Percentiles rank a stretch among this genome's conserved stretches.
These are phyloP conservation scores for Pelochelys cantorii DNA, from an alignment of 2,797 vertebrate species.

Conservation along the genomic window DNA sequence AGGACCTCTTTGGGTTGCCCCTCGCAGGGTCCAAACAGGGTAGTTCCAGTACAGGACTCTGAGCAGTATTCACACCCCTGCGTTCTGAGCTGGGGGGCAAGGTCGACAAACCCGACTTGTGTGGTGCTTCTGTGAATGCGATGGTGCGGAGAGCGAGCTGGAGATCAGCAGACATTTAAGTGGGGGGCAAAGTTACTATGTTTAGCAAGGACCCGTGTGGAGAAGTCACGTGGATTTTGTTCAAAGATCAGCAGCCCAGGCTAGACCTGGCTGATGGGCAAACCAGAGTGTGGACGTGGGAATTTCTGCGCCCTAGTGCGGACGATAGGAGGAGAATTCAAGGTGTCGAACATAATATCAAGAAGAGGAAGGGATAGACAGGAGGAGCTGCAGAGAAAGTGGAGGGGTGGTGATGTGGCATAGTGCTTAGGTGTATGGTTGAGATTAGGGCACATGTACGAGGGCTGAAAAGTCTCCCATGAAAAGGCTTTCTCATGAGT, in stretches of 20 bases:
- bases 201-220: background rate
- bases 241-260: background rate
- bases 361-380: background rate
- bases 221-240: background rate
- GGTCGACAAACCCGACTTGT: background rate
- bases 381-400: background rate
- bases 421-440: background rate
- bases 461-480: background rate
- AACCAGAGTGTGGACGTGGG: background rate
- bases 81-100: background rate
- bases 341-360: background rate
- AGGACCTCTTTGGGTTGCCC: background rate
- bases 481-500: background rate
- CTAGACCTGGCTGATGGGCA: background rate
- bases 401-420: background rate
- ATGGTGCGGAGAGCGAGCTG: background rate
- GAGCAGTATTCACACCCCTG: background rate
- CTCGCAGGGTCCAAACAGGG: background rate
- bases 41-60: background rate
- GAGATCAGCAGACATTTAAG: background rate
- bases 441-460: background rate
- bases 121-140: background rate
- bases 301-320: background rate
- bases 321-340: background rate
- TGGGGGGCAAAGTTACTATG: background rate